Evolutionary conservation across 2,888 invertebrate species (phyloP), one percentile per base, ranked within the genome.

Genomic region (Euproctis similis): DNA sequence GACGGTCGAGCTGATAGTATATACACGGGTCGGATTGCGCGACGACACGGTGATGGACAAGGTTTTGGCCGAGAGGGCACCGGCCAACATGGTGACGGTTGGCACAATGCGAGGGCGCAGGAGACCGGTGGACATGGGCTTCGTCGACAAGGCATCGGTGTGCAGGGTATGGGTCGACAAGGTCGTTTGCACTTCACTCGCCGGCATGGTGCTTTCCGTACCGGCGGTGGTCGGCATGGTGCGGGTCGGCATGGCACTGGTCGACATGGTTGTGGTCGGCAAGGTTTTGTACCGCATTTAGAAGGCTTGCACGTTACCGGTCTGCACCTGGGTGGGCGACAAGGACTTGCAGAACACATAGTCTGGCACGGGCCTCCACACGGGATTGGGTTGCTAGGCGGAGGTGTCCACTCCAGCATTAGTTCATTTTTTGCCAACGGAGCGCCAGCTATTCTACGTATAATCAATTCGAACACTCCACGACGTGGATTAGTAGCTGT

Each of bases 371-470:
- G 58, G 5, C 33, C 26, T 7, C 47, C 47, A 26, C 69, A 70
- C 3, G 63, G 36, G 8, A 53, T 42, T n/a, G 59, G 46, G 4
- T 67, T 58, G 7, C 47, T 43, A 4, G 73, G 68, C 2, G 82
- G 82, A 1, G 81, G 82, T 4, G 74, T 75, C 82, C 82, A 84
- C 52, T 84, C 82, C 20, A 84, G 46, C 73, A 82, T 77, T 19
- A 84, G 43, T 42, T 84, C 82, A 39, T 81, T 81, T 38, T 51
- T 78, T 6, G 82, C 82, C 9, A 82, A 52, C 8, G 80, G 77
- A 13, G 78, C 76, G 12, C 80, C 81, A 10, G 53, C 73, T 32
- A 81, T 53, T 53, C 60, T 69, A 20, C 81, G 69, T 35, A 84
- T 63, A 2, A 80, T 75, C 30, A 84, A 40, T 53, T 84, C 82